phyloP scores from a whole-genome alignment of 1,140 invertebrate species.

The Limonius californicus region DNA sequence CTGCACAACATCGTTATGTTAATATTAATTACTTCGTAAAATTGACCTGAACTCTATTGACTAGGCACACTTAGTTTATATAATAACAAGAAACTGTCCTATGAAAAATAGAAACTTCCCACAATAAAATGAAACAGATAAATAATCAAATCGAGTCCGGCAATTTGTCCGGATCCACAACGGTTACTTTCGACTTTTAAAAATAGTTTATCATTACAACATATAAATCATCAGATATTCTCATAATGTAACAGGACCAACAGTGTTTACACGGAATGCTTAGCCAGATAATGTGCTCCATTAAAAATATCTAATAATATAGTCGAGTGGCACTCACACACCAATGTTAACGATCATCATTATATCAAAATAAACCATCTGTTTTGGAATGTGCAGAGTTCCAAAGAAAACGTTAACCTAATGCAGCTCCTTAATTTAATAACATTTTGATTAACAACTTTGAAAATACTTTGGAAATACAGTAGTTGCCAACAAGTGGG shows the following conservation, averaged over 20 bases:
- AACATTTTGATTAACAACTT: conserved; percentile 47
- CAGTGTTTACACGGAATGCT: conserved; percentile 49
- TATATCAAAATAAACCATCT: conserved; percentile 46
- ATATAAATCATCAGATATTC: conserved; percentile 47
- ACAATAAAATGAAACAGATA: conserved; percentile 45
- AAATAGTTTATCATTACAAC: conserved; percentile 46
- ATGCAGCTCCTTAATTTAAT: conserved; percentile 38
- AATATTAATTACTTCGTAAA: conserved; percentile 41
- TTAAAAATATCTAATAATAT: conserved; percentile 31
- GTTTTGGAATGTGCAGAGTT: conserved; percentile 30
- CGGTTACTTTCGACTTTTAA: conserved; percentile 44
- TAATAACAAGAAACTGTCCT: conserved; percentile 49
- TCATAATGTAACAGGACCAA: conserved; percentile 47
- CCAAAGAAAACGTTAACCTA: conserved; percentile 32
- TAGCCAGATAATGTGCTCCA: conserved; percentile 49
- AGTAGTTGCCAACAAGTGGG: conserved; percentile 43
- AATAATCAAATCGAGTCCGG: conserved; percentile 39
- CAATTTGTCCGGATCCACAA: conserved; percentile 33
- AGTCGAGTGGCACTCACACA: conserved; percentile 38
- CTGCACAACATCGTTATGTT: conserved; percentile 37
- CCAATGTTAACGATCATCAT: conserved; percentile 38
- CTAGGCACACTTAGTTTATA: conserved; percentile 50
- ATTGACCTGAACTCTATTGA: conserved; percentile 50
- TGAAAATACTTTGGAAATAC: conserved; percentile 41
- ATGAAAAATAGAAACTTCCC: conserved; percentile 50